A percentile compares a stretch with the other conserved stretches of the same genome.
Conservation (phyloP, 2,888 invertebrate genomes). For the Miltochrista miniata region DNA sequence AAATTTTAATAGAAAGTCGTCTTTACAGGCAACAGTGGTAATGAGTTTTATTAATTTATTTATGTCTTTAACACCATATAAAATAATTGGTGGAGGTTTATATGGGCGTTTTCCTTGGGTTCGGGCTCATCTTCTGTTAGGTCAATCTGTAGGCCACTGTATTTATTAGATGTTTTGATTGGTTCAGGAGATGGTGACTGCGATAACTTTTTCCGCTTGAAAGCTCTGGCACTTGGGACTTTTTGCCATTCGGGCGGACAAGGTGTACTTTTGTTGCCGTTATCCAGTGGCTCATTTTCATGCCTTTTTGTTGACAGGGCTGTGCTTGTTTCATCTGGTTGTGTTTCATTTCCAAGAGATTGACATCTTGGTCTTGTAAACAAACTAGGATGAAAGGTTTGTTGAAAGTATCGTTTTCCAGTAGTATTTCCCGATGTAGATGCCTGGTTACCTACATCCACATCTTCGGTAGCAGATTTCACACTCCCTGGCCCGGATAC, state of each 20-base stretch:
- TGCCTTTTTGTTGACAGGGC: no score
- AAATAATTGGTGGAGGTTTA: neutral
- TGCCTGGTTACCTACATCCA: slow-evolving; percentile 18
- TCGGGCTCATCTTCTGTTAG: neutral
- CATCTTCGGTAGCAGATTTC: slow-evolving; percentile 15
- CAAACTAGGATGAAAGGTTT: neutral
- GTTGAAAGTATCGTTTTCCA: neutral
- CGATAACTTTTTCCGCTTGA: neutral
- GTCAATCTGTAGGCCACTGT: neutral
- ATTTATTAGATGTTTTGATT: neutral
- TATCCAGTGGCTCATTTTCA: no score
- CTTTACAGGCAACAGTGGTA: neutral
- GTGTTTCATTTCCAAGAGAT: no score
- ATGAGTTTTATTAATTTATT: neutral
- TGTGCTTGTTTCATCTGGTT: no score
- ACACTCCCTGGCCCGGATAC: slow-evolving; percentile 24
- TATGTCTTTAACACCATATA: neutral
- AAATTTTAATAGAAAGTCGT: neutral
- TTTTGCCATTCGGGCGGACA: neutral
- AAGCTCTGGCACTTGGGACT: neutral
- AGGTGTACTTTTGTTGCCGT: no score
- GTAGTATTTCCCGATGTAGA: neutral
- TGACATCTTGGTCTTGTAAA: neutral
- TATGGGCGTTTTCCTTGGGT: neutral
- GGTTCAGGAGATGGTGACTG: neutral